Conservation (phyloP, 2,797 vertebrate genomes). For the Cyprinella venusta region DNA sequence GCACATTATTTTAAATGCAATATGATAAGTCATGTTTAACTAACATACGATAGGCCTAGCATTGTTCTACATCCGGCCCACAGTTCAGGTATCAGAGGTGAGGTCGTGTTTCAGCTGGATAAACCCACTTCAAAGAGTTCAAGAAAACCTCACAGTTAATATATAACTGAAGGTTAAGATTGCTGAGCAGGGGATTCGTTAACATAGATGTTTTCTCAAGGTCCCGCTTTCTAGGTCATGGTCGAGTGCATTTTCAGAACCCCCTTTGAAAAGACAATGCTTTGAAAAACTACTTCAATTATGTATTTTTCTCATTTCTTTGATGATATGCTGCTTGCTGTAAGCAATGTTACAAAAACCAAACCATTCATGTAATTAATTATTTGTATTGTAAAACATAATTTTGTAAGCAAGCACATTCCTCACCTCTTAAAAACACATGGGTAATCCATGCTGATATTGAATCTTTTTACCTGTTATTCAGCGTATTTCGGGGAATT, state of each 20-base stretch:
- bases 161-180: slow-evolving; percentile 68
- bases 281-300: slow-evolving; percentile 8
- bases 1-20: slow-evolving; percentile 3
- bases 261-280: slow-evolving; percentile 6
- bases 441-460: no score
- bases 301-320: neutral
- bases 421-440: neutral
- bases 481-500: neutral
- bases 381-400: neutral
- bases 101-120: slow-evolving; percentile 46
- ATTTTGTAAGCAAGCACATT: neutral
- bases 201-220: slow-evolving; percentile 50
- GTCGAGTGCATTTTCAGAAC: neutral
- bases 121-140: slow-evolving; percentile 76
- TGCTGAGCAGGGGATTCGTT: slow-evolving; percentile 61
- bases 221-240: slow-evolving; percentile 19
- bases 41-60: neutral
- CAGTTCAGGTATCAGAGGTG: slow-evolving; percentile 13
- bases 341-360: neutral
- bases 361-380: neutral
- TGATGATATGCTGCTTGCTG: slow-evolving; percentile 7
- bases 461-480: neutral
- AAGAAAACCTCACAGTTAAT: slow-evolving; percentile 75
- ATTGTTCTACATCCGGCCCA: slow-evolving; percentile 12
- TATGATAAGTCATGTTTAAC: slow-evolving; percentile 25